These are phyloP conservation scores for Grapholita molesta DNA, from an alignment of 1,140 invertebrate species.

Conservation along the genomic window DNA sequence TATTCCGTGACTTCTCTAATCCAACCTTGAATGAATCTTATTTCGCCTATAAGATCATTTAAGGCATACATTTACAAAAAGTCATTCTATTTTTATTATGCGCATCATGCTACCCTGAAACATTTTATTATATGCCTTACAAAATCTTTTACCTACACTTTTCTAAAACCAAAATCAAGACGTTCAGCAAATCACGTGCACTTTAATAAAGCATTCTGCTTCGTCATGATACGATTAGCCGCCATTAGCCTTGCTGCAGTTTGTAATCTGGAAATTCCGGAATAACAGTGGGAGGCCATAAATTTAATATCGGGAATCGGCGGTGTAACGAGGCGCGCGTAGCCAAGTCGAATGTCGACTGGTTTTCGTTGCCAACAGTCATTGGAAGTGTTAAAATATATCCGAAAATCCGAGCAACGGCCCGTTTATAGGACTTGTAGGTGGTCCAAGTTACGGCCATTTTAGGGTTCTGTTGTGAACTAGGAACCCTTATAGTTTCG, in stretches of 20 bases:
- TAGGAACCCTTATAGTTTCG: too few relatives aligned
- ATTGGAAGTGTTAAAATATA: neutral
- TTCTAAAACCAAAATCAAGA: neutral
- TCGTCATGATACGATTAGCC: neutral
- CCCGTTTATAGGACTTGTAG: neutral
- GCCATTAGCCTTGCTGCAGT: neutral
- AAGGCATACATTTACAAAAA: too few relatives aligned
- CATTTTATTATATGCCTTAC: too few relatives aligned
- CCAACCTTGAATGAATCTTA: too few relatives aligned
- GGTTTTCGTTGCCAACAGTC: constrained; percentile 1
- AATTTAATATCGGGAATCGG: constrained; percentile 34
- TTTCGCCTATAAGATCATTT: too few relatives aligned
- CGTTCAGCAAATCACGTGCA: neutral
- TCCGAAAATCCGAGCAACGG: neutral
- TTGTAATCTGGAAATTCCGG: constrained; percentile 1
- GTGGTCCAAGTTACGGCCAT: neutral
- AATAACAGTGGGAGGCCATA: constrained; percentile 22
- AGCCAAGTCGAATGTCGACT: constrained; percentile 19
- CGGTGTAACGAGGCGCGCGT: constrained; percentile 28
- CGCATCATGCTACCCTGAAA: too few relatives aligned
- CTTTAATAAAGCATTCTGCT: neutral
- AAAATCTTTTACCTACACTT: neutral
- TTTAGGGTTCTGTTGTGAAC: too few relatives aligned
- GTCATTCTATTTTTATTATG: too few relatives aligned
- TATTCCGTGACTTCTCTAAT: too few relatives aligned